Evolutionary conservation across 1,140 invertebrate species (phyloP), one percentile per base, ranked within the genome.

Genomic region (Diabrotica virgifera): DNA sequence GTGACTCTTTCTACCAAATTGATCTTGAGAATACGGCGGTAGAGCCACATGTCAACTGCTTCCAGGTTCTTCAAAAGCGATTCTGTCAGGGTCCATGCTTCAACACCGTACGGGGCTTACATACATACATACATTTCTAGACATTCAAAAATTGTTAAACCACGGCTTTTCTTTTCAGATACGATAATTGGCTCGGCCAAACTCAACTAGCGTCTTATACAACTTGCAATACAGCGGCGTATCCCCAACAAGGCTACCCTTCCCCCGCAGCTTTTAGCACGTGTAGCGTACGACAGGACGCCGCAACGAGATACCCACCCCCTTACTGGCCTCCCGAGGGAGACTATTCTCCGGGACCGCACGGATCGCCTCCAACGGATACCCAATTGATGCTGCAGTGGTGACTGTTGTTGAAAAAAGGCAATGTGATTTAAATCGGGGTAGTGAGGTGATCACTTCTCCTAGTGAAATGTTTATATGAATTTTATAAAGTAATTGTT

Each of bases 141-240:
- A 24, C 24, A 24, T 24, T 24, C 24, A 24, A 24, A 24, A 24
- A 24, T 24, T 24, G 4, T 24, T 24, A 24, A 24, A 24, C 1
- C 24, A 24, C 24, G 24, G 24, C 4, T 4, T 12, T 13, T 13
- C 13, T n/a, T 57, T 57, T 5, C 55, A 57, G 59, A 24, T 72
- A 73, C 58, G 75, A 74, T 67, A 64, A 71, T 24, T 74, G 76
- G 78, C 73, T 82, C 78, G 79, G 59, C 53, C 79, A 66, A 66
- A 70, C 56, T 64, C 80, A 59, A 76, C 77, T 79, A 68, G 40
- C 59, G 51, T 76, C 70, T 52, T 75, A 72, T 68, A 67, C 69
- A 36, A 75, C 71, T 53, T 77, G 75, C 55, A 72, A 71, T 52
- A 66, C 76, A 10, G 67, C 72, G 24, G 70, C 62, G 8, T 78